Evolutionary conservation across 2,113 vertebrate genomes (phyloP), one percentile per base, ranked within the genome.

Genomic region (Plestiodon gilberti): DNA sequence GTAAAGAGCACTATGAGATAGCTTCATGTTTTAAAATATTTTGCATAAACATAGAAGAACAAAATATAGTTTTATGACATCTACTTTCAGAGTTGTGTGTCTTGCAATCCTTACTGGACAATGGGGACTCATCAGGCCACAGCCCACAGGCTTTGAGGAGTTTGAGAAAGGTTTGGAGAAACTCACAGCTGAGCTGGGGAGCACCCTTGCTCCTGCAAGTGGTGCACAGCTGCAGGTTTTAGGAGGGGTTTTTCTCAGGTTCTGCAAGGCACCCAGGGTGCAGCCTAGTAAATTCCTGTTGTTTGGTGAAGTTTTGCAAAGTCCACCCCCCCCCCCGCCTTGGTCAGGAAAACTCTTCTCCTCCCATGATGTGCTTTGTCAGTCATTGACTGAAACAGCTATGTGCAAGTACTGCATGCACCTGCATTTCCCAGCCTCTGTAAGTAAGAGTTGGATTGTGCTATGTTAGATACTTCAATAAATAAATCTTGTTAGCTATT

Each of bases 1-100:
- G 38, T 23, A 43, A 33, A 30, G 22, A 55, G 28, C 43, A 23
- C 67, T 62, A 23, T 43, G 28, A 61, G 2, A 74, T 22, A 62
- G 23, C 9, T 55, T 61, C 65, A 14, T 65, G 33, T 57, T 69
- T 90, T 76, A 25, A 62, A 81, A 88, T 87, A 69, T 52, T 82
- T 82, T 35, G 15, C 23, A 43, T 74, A 28, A 52, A 38, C 35
- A 3, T n/a, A 18, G 35, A 55, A 18, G 35, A 55, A 38, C 38
- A 62, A 14, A 64, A 76, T 28, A 59, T 38, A 40, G 20, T 59
- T 76, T 43, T 64, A 25, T 10, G 6, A 25, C 28, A 43, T 65
- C 2, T 43, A n/a, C 61, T 81, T 48, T 48, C 43, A 48, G 43
- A 48, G 38, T 7, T 62, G 28, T 59, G 30, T 75, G 23, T 75